These are phyloP conservation scores for Metalampra italica DNA, from an alignment of 2,888 invertebrate species.

Conservation along the genomic window DNA sequence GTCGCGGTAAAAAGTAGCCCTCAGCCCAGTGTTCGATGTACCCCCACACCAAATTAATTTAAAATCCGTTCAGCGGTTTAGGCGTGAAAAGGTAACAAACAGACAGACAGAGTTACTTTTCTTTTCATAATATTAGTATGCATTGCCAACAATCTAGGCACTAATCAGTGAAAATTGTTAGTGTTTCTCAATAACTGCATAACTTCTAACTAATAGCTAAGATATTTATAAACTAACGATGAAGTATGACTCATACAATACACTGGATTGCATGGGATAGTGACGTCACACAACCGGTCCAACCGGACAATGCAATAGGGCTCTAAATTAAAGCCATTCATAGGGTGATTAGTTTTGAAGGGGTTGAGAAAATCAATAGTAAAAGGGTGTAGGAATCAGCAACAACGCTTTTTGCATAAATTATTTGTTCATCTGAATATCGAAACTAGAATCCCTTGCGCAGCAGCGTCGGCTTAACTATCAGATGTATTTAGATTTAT, in stretches of 20 bases:
- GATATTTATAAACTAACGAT: not conserved
- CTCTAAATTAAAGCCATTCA: constrained; percentile 2
- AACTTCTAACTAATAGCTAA: not conserved
- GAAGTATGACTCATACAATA: not conserved
- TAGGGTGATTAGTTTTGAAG: constrained; percentile 5
- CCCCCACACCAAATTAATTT: too few species aligned
- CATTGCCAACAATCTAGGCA: too few species aligned
- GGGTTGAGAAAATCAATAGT: constrained; percentile 16
- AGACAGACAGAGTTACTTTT: too few species aligned
- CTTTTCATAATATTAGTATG: too few species aligned
- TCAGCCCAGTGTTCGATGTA: too few species aligned
- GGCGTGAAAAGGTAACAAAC: too few species aligned
- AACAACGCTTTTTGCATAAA: not conserved
- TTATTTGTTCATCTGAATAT: not conserved
- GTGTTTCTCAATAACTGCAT: not conserved
- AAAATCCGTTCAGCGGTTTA: too few species aligned
- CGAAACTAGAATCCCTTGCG: too few species aligned
- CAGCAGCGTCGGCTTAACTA: too few species aligned
- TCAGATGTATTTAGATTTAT: too few species aligned
- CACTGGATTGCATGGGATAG: not conserved
- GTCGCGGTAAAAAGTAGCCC: too few species aligned
- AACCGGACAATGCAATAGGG: not conserved
- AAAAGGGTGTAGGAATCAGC: not conserved
- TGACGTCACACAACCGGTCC: not conserved
- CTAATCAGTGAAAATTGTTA: too few species aligned